Conservation (phyloP, 1,140 invertebrate species). For the Drosophila mayri region DNA sequence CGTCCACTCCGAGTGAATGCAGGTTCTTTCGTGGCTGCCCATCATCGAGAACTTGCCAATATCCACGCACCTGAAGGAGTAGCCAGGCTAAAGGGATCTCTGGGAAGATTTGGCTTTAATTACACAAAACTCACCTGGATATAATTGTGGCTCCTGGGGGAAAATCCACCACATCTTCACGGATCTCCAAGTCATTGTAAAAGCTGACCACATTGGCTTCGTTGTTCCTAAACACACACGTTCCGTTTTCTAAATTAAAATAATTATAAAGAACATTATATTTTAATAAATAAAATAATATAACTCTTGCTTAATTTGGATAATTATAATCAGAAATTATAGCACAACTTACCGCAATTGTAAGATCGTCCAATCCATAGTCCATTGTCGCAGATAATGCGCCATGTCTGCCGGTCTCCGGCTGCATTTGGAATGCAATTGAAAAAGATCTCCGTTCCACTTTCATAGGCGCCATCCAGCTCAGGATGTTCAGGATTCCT, state of each 20-base stretch:
- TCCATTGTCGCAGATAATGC: conserved; percentile 93
- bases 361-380: conserved; percentile 92
- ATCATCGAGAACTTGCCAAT: conserved; percentile 91
- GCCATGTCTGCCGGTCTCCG: conserved; percentile 92
- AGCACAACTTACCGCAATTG: conserved; percentile 87
- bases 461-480: conserved; percentile 88
- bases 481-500: conserved; percentile 74
- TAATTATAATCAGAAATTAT: background rate
- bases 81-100: background rate
- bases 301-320: no score
- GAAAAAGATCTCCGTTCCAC: conserved; percentile 92
- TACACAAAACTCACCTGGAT: conserved; percentile 86
- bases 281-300: background rate
- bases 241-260: conserved; percentile 87
- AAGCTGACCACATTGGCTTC: conserved; percentile 93
- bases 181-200: conserved; percentile 91
- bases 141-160: conserved; percentile 89
- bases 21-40: conserved; percentile 88
- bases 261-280: background rate
- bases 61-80: conserved; percentile 89
- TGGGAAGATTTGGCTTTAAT: no score
- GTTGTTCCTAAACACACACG: conserved; percentile 90
- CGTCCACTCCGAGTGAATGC: conserved; percentile 91
- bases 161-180: conserved; percentile 91
- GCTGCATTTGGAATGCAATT: conserved; percentile 92